phyloP scores from a whole-genome alignment of 2,113 vertebrate genomes.

The Peromyscus californicus region DNA sequence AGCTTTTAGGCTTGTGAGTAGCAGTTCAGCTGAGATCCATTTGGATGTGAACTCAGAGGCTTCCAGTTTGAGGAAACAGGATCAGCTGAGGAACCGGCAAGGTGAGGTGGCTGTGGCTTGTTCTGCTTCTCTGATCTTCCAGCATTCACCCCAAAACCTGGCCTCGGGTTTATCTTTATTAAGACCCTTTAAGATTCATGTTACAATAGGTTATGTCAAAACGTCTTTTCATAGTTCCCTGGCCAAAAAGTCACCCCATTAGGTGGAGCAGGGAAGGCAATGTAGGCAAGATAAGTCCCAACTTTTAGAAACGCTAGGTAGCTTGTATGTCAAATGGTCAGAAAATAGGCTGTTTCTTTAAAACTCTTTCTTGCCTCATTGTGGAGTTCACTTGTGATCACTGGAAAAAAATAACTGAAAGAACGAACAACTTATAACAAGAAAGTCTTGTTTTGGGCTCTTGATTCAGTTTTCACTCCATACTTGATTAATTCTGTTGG shows the following conservation, averaged over 20 bases:
- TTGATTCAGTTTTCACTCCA: background rate
- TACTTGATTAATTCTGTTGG: background rate
- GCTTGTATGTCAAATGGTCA: background rate
- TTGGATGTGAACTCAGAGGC: too few species aligned
- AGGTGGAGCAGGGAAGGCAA: fast-evolving
- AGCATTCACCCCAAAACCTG: too few species aligned
- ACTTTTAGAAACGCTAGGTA: background rate
- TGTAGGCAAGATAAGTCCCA: background rate
- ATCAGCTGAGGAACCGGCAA: too few species aligned
- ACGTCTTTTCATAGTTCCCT: background rate
- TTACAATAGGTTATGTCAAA: too few species aligned
- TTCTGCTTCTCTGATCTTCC: too few species aligned
- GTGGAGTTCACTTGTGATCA: background rate
- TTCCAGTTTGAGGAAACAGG: too few species aligned
- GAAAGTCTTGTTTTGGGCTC: background rate
- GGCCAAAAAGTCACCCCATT: background rate
- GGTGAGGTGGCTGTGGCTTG: too few species aligned
- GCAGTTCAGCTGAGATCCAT: too few species aligned
- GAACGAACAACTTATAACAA: background rate
- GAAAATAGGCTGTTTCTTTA: background rate
- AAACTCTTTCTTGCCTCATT: background rate
- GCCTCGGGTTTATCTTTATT: too few species aligned
- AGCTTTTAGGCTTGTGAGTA: too few species aligned
- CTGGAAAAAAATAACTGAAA: background rate
- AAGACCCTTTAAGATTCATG: too few species aligned